Evolutionary conservation across 2,888 invertebrate genomes (phyloP), one percentile per base, ranked within the genome.

Genomic region (Oxystoma pomonae): DNA sequence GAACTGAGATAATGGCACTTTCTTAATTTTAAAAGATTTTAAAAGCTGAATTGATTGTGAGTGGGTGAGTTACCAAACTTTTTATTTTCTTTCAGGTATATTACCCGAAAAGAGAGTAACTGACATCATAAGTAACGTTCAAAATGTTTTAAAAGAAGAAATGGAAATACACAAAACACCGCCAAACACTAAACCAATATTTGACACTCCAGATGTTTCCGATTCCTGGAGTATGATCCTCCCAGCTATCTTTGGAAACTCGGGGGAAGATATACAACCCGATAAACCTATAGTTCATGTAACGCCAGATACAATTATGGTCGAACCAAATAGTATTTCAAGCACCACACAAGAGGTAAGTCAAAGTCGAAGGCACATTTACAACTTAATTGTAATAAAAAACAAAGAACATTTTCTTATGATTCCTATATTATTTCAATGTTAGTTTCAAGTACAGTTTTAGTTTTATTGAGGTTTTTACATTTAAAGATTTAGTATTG

Each of bases 201-300:
- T 89, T 61, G 89, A 90, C 70, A 89, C 89, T 0, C 89, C 90
- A 1, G 90, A 90, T 74, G 89, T 89, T 0, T 87, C 88, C 0
- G 87, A 89, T 58, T 87, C 89, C 0, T 93, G 93, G 93, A 91
- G 90, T 67, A 86, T 90, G 75, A 91, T 93, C 66, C 81, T 93
- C 57, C 92, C 92, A 1, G 89, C 91, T 0, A 88, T 92, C 63
- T 89, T 92, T 72, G 90, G 91, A 0, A 88, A 77, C 71, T 75
- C 75, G 21, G 76, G 78, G 1, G 76, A 75, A 59, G 75, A 76
- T 61, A 77, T 78, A 53, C 72, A 74, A 63, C 75, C 78, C 1
- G 75, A 78, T 55, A 76, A 73, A 61, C 72, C 76, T 1, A 67
- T 71, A 1, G 67, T 70, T 50, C 72, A 69, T 51, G 73, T 70